These are phyloP conservation scores for Drosophila vallismaia DNA, from an alignment of 2,888 invertebrate genomes.

Conservation along the genomic window DNA sequence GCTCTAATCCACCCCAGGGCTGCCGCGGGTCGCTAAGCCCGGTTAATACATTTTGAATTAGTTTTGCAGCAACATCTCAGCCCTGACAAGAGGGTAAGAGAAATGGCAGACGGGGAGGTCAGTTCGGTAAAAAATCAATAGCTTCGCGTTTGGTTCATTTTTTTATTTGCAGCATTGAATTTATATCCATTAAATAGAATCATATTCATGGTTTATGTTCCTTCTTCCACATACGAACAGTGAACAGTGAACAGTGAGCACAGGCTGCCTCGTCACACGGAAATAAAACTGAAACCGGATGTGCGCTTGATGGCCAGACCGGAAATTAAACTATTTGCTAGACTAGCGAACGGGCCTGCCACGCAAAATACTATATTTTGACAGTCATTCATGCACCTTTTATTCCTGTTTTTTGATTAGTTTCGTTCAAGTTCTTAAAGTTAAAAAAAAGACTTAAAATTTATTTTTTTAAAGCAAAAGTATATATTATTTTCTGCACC, in stretches of 20 bases:
- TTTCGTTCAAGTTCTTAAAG: neutral
- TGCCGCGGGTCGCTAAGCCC: slow-evolving; percentile 39
- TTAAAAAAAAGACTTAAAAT: neutral
- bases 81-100: neutral
- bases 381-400: slow-evolving; percentile 8
- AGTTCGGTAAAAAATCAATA: slow-evolving; percentile 10
- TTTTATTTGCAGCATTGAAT: slow-evolving; percentile 9
- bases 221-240: slow-evolving; percentile 5
- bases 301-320: slow-evolving; percentile 62
- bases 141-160: neutral
- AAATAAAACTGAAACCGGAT: slow-evolving; percentile 78
- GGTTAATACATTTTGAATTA: slow-evolving; percentile 60
- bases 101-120: neutral
- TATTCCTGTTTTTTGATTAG: neutral
- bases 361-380: slow-evolving; percentile 28
- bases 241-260: slow-evolving; percentile 19
- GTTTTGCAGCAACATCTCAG: slow-evolving; percentile 24
- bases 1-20: slow-evolving; percentile 21
- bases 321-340: slow-evolving; percentile 77
- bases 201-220: slow-evolving; percentile 4
- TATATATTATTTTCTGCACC: too few species aligned
- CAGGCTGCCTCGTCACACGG: slow-evolving; percentile 43
- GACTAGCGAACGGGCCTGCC: slow-evolving; percentile 38
- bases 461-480: too few species aligned
- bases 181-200: slow-evolving; percentile 5